Conservation (phyloP, 2,797 vertebrate species). For the Typhlichthys eigenmanni region DNA sequence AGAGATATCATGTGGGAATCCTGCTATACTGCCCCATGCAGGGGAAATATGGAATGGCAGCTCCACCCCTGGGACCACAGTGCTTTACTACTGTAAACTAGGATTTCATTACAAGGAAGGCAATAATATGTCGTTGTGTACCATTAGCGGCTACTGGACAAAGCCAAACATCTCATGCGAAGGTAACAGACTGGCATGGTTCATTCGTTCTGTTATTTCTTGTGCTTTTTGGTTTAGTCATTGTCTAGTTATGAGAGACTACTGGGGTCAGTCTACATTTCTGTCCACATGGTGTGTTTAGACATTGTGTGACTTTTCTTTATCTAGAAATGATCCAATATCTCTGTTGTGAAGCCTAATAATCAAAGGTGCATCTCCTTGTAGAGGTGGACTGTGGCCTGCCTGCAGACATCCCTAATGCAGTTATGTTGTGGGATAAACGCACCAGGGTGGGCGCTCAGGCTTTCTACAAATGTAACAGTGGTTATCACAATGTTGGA, state of each 20-base stretch:
- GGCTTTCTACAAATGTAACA: slow-evolving; percentile 70
- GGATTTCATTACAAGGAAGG: slow-evolving; percentile 74
- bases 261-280: too few relatives aligned
- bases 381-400: slow-evolving; percentile 76
- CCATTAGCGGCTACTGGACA: slow-evolving; percentile 78
- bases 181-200: slow-evolving; percentile 68
- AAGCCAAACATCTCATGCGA: slow-evolving; percentile 75
- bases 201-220: neutral
- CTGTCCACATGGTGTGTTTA: too few relatives aligned
- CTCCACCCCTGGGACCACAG: slow-evolving; percentile 69
- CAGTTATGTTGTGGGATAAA: slow-evolving; percentile 59
- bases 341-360: too few relatives aligned
- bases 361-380: slow-evolving; percentile 15
- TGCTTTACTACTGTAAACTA: slow-evolving; percentile 77
- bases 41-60: slow-evolving; percentile 77
- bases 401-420: slow-evolving; percentile 59
- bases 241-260: slow-evolving; percentile 35
- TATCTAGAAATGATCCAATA: too few relatives aligned
- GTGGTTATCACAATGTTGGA: slow-evolving; percentile 65
- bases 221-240: neutral
- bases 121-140: slow-evolving; percentile 74
- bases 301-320: too few relatives aligned
- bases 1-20: slow-evolving; percentile 82
- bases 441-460: slow-evolving; percentile 65
- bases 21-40: slow-evolving; percentile 73